Conservation (phyloP, 2,113 vertebrate species). For the Cryptomyrus ogoouensis region DNA sequence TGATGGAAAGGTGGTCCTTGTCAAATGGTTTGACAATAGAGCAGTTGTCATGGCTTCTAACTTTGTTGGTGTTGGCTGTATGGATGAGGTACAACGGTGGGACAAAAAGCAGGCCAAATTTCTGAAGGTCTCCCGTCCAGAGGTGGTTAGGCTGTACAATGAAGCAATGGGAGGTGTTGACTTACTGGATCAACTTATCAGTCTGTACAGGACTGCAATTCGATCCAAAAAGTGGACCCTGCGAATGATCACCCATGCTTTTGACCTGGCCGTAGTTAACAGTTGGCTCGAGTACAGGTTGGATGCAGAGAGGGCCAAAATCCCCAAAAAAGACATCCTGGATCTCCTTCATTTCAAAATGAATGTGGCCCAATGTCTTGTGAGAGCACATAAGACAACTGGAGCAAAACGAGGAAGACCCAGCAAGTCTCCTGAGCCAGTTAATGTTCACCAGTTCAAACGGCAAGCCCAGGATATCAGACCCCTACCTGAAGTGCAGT, state of each 20-base stretch:
- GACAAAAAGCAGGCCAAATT: conserved; percentile 14
- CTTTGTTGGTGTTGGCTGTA: conserved; percentile 27
- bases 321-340: conserved; percentile 9
- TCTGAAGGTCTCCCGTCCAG: conserved; percentile 18
- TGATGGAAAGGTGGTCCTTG: conserved; percentile 25
- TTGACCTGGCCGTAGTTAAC: conserved; percentile 24
- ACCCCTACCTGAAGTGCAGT: conserved; percentile 39
- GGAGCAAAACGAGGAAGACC: conserved; percentile 22
- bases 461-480: background rate
- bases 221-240: conserved; percentile 17
- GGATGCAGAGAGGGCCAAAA: conserved; percentile 14
- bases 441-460: background rate
- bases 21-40: conserved; percentile 1
- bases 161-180: conserved; percentile 21
- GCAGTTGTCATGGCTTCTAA: conserved; percentile 28
- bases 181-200: conserved; percentile 24
- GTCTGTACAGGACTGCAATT: conserved; percentile 24
- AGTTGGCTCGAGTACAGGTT: conserved; percentile 21
- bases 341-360: conserved; percentile 24
- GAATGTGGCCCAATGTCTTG: conserved; percentile 29
- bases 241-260: conserved; percentile 24
- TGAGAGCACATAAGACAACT: conserved; percentile 29
- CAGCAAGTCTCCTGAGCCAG: background rate
- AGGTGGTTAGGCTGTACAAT: conserved; percentile 23
- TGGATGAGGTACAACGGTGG: conserved; percentile 20